Conservation (phyloP, 2,888 invertebrate species). For the Urechis unicinctus region DNA sequence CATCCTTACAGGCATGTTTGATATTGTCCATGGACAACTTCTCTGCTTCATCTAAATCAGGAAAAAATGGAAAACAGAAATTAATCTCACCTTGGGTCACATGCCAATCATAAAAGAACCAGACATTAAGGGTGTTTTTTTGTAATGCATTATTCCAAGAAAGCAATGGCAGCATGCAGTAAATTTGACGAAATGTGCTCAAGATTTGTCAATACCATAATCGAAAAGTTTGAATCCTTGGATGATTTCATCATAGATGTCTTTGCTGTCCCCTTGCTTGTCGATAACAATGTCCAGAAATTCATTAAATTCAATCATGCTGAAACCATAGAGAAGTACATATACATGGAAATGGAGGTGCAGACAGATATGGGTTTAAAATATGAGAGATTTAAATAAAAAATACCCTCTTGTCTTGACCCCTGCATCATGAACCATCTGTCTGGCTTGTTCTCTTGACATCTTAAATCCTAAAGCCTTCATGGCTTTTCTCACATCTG, state of each 20-base stretch:
- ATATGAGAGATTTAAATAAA: not conserved
- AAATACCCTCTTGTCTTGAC: constrained; percentile 28
- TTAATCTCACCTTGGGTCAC: too few species aligned
- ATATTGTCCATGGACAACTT: constrained; percentile 38
- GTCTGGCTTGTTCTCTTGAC: constrained; percentile 34
- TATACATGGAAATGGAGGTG: too few species aligned
- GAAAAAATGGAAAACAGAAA: not conserved
- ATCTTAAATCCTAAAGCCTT: constrained; percentile 45
- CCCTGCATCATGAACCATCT: constrained; percentile 35
- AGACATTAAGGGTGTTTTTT: too few species aligned
- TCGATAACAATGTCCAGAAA: constrained; percentile 48
- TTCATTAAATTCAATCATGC: constrained; percentile 41
- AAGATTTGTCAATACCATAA: constrained; percentile 42
- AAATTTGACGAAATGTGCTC: too few species aligned
- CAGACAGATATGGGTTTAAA: not conserved
- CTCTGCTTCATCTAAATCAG: constrained; percentile 19
- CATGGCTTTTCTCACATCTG: constrained; percentile 40
- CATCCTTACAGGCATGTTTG: constrained; percentile 31
- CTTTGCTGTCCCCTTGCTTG: constrained; percentile 42
- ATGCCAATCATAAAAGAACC: too few species aligned
- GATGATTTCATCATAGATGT: constrained; percentile 45
- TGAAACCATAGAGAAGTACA: constrained; percentile 13
- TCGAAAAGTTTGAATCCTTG: constrained; percentile 49
- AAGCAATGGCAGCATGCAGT: too few species aligned
- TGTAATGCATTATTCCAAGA: too few species aligned